Conservation (phyloP, 2,113 vertebrate species). For the Miniopterus natalensis region DNA sequence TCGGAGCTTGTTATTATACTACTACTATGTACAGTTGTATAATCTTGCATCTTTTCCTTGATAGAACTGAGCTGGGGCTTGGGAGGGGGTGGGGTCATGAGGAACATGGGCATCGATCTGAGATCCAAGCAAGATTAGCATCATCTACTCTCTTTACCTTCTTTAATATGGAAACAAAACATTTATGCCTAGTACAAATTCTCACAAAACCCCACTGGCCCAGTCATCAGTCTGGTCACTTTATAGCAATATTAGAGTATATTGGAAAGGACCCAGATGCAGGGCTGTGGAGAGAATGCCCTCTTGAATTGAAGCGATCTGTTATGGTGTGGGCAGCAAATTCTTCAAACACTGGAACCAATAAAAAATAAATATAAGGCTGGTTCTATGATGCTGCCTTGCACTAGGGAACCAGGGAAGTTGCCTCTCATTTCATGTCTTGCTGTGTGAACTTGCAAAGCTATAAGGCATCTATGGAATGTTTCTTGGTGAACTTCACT, state of each 20-base stretch:
- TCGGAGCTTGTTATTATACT: constrained; percentile 61
- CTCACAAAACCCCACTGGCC: background rate
- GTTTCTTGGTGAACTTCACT: background rate
- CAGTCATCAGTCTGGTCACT: background rate
- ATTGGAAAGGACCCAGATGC: background rate
- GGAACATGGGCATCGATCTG: background rate
- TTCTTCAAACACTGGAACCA: constrained; percentile 26
- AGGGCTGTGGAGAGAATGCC: background rate
- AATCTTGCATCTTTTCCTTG: background rate
- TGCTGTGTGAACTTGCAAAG: background rate
- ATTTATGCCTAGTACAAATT: background rate
- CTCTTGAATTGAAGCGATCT: constrained; percentile 51
- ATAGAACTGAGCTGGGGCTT: background rate
- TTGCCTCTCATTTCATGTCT: constrained; percentile 16
- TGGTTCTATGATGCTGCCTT: background rate
- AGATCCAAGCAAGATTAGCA: background rate
- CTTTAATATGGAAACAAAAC: background rate
- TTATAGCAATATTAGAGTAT: background rate
- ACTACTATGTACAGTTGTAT: too few relatives aligned
- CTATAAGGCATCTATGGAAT: background rate
- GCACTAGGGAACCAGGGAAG: background rate
- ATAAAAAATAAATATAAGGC: constrained; percentile 50
- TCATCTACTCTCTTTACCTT: background rate
- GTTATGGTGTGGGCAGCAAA: background rate
- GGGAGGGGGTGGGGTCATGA: background rate